Percentiles rank a stretch among this genome's conserved stretches.
Conservation (phyloP, 2,797 vertebrate species). For the Artibeus jamaicensis region DNA sequence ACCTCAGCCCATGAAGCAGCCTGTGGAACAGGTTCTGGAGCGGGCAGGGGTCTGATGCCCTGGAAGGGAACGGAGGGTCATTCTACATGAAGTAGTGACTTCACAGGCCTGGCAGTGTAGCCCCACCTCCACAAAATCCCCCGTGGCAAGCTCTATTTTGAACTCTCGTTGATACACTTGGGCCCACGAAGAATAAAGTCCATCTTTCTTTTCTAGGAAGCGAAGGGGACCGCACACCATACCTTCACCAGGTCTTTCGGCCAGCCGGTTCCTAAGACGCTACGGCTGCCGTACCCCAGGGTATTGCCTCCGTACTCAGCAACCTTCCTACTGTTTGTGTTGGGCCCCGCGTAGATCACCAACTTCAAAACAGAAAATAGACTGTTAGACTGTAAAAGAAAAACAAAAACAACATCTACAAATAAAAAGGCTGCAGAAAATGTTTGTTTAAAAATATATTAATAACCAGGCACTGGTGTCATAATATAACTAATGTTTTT, state of each 20-base stretch:
- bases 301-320: constrained; percentile 99
- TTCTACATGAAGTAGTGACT: neutral
- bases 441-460: constrained; percentile 55
- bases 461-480: constrained; percentile 47
- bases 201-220: constrained; percentile 68
- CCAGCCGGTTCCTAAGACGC: constrained; percentile 98
- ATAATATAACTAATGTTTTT: constrained; percentile 38
- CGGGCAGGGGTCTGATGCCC: neutral
- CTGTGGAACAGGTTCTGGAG: neutral
- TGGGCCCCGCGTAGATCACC: constrained; percentile 98
- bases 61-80: neutral
- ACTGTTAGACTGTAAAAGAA: constrained; percentile 85
- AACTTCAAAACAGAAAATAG: constrained; percentile 90
- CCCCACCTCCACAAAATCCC: neutral
- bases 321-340: constrained; percentile 99
- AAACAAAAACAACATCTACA: constrained; percentile 82
- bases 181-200: constrained; percentile 7
- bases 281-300: constrained; percentile 98
- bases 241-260: constrained; percentile 99
- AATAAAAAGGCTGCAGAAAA: constrained; percentile 69
- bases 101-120: neutral
- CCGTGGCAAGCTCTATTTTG: neutral
- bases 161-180: constrained; percentile 36
- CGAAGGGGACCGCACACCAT: constrained; percentile 74
- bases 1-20: neutral